Evolutionary conservation across 2,113 vertebrate genomes (phyloP).

Genomic region (Thunnus maccoyii): DNA sequence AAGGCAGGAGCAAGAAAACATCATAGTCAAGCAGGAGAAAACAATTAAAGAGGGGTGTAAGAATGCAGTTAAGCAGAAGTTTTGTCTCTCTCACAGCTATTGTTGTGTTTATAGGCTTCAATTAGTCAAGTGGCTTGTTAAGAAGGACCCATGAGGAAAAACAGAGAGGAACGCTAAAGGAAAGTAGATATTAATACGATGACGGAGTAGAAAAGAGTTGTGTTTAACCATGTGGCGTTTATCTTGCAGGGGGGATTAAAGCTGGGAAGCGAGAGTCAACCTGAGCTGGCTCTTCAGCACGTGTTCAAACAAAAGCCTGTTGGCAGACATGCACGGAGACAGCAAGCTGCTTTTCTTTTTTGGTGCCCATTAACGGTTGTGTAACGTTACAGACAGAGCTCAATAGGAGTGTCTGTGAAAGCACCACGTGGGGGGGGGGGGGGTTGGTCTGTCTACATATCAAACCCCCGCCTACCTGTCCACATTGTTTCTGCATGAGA

Average conservation of each 20-base stretch:
- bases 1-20: conserved; percentile 18
- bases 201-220: conserved; percentile 12
- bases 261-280: conserved; percentile 53
- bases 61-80: conserved; percentile 14
- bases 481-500: conserved; percentile 21
- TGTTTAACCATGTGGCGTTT: conserved; percentile 45
- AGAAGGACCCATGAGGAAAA: conserved; percentile 27
- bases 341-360: conserved; percentile 16
- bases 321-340: conserved; percentile 56
- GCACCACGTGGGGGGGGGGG: neutral
- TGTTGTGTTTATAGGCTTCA: conserved; percentile 43
- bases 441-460: conserved; percentile 7
- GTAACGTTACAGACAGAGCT: conserved; percentile 63
- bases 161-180: neutral
- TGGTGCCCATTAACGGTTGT: conserved; percentile 21
- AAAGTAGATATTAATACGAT: neutral
- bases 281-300: conserved; percentile 62
- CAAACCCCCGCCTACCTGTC: conserved; percentile 21
- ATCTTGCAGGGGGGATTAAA: conserved; percentile 50
- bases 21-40: conserved; percentile 23
- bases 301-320: conserved; percentile 62
- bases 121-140: conserved; percentile 59
- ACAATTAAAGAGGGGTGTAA: conserved; percentile 18
- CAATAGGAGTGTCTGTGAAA: conserved; percentile 53
- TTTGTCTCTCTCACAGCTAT: conserved; percentile 1